Evolutionary conservation across 2,888 invertebrate species (phyloP).

Genomic region (Tenthredo scrophulariae): DNA sequence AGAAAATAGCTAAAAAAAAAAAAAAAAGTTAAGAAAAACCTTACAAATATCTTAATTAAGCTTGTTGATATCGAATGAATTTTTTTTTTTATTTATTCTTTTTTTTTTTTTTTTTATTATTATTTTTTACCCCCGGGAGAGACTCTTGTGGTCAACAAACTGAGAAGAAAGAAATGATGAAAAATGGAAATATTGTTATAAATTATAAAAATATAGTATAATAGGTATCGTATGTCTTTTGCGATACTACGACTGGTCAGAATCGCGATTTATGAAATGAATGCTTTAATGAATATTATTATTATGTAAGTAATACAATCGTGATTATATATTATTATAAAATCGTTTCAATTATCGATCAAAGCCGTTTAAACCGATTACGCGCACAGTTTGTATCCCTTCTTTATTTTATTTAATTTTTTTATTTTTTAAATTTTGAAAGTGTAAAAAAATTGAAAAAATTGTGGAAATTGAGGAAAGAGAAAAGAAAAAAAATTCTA

Average conservation of each 20-base stretch:
- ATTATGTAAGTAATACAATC: not conserved
- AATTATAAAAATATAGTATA: constrained; percentile 4
- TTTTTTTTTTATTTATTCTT: not conserved
- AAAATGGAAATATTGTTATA: constrained; percentile 10
- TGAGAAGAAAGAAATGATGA: not conserved
- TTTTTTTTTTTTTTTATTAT: not conserved
- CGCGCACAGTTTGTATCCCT: too few relatives aligned
- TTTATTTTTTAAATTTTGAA: too few relatives aligned
- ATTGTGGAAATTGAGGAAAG: too few relatives aligned
- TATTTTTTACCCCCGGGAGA: not conserved
- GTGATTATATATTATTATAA: not conserved
- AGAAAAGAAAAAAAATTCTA: not conserved
- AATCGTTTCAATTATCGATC: not conserved
- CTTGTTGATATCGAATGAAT: not conserved
- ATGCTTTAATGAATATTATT: not conserved
- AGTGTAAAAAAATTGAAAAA: too few relatives aligned
- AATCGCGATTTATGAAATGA: not conserved
- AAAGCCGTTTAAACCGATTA: too few relatives aligned
- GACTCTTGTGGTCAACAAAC: constrained; percentile 9
- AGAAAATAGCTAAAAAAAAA: not conserved
- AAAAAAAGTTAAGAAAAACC: too few relatives aligned
- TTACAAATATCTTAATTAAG: not conserved
- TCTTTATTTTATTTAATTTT: too few relatives aligned
- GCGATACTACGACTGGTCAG: not conserved
- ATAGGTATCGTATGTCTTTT: not conserved